These are phyloP conservation scores for Cercocebus atys DNA, from an alignment of 2,113 vertebrate genomes.

Conservation along the genomic window DNA sequence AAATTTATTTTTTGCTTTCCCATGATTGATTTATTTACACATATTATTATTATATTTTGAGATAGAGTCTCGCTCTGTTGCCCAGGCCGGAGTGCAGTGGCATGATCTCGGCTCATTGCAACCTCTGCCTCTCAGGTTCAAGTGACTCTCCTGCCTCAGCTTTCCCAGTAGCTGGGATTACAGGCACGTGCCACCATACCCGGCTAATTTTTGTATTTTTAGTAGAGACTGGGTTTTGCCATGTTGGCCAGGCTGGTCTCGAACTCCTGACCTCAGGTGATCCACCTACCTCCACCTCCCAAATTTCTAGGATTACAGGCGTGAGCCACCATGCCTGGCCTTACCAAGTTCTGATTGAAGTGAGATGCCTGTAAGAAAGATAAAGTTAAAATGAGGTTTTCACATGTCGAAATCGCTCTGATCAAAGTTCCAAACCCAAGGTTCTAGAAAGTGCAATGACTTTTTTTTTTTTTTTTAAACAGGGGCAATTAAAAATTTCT, in stretches of 20 bases:
- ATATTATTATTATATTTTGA: neutral
- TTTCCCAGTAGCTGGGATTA: too few species aligned
- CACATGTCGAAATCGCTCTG: neutral
- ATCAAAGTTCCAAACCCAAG: slow-evolving; percentile 58
- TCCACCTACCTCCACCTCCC: neutral
- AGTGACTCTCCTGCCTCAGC: too few species aligned
- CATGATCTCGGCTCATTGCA: neutral
- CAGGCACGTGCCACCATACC: too few species aligned
- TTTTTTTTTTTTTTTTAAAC: neutral
- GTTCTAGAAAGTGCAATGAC: neutral
- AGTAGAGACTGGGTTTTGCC: too few species aligned
- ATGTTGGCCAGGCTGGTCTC: neutral
- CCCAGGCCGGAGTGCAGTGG: neutral
- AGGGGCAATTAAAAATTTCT: slow-evolving; percentile 23
- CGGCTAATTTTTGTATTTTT: too few species aligned
- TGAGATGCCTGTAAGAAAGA: neutral
- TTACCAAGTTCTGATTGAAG: neutral
- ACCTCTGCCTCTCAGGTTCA: too few species aligned
- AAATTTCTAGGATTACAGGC: neutral
- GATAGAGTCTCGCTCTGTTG: neutral
- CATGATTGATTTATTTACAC: too few species aligned
- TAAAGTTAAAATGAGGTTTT: neutral
- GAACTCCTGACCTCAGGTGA: neutral
- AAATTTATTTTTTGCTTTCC: too few species aligned
- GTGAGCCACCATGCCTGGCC: neutral